Evolutionary conservation across 2,888 invertebrate species (phyloP), one percentile per base, ranked within the genome.

Genomic region (Eumacrocentrus americanus): DNA sequence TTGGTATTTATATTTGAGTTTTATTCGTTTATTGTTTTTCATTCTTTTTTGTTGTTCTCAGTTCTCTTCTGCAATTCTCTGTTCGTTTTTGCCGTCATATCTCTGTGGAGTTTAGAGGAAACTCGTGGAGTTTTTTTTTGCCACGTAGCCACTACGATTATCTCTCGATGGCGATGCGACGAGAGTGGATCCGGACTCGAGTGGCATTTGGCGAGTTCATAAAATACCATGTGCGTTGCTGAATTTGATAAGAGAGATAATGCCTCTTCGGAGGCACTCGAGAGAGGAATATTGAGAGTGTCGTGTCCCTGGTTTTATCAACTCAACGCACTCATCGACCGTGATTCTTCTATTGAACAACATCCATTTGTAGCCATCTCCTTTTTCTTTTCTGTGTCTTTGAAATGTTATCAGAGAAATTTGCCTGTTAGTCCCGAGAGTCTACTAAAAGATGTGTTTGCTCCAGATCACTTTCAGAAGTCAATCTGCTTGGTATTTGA

Each of bases 211-310:
- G 20, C 42, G 52, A 18, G 58, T 61, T 69, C 53, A 64, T 65
- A 64, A 67, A 70, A 63, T 64, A 68, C 67, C 71, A 69, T 67
- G 69, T 70, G 69, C 58, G 66, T 61, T 55, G 58, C 53, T 54
- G 56, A 57, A 55, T 63, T 66, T 67, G 68, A 72, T 69, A 70
- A 72, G 61, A 16, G 51, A 67, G 68, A 67, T 70, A 67, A 69
- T 59, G 58, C 50, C 29, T 29, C 50, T 50, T 50, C 11, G 50
- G 34, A 50, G 25, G 25, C 50, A 34, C 50, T 50, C 18, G 50
- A 50, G 16, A 29, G 16, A 16, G 50, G 50, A 50, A 50, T 34
- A 29, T 50, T 29, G 23, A 47, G 25, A 47, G 50, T 50, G 50
- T 50, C 50, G 29, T 18, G 14, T 47, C 46, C 46, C 20, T 47